A percentile compares a stretch with the other conserved stretches of the same genome.
Conservation (phyloP, 2,888 invertebrate species). For the Drosophila algonquin region DNA sequence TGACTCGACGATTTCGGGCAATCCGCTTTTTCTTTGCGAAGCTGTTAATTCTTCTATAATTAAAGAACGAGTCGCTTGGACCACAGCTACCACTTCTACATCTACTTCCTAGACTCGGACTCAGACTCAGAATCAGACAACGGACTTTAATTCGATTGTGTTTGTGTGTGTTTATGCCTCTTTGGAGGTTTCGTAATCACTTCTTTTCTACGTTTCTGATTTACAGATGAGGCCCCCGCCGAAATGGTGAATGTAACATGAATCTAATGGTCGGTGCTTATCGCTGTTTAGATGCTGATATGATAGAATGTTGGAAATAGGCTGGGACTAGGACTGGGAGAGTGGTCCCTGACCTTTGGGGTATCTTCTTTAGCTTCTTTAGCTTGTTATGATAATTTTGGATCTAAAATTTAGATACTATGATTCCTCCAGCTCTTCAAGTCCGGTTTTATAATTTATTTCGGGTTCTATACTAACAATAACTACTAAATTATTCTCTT, state of each 20-base stretch:
- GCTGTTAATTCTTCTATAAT: constrained; percentile 71
- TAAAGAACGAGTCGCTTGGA: constrained; percentile 65
- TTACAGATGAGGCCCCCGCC: not conserved
- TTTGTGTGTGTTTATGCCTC: constrained; percentile 17
- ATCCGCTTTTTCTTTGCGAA: constrained; percentile 61
- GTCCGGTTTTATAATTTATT: constrained; percentile 48
- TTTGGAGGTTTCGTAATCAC: constrained; percentile 53
- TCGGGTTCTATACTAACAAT: not conserved
- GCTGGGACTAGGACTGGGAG: not conserved
- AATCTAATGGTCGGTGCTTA: not conserved
- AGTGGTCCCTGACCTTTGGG: constrained; percentile 28
- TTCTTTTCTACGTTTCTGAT: constrained; percentile 5
- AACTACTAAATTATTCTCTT: constrained; percentile 1
- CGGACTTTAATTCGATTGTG: constrained; percentile 24
- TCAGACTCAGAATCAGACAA: constrained; percentile 1
- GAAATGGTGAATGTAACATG: constrained; percentile 15
- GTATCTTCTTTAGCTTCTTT: not conserved
- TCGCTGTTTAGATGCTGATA: not conserved
- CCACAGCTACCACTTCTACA: constrained; percentile 13
- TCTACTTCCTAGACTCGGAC: constrained; percentile 59
- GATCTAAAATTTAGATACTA: not conserved
- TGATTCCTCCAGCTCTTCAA: not conserved
- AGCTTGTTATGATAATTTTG: constrained; percentile 2
- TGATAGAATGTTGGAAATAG: not conserved
- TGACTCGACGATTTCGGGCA: constrained; percentile 59